phyloP scores from a whole-genome alignment of 2,888 invertebrate species.

The Apamea sordens region DNA sequence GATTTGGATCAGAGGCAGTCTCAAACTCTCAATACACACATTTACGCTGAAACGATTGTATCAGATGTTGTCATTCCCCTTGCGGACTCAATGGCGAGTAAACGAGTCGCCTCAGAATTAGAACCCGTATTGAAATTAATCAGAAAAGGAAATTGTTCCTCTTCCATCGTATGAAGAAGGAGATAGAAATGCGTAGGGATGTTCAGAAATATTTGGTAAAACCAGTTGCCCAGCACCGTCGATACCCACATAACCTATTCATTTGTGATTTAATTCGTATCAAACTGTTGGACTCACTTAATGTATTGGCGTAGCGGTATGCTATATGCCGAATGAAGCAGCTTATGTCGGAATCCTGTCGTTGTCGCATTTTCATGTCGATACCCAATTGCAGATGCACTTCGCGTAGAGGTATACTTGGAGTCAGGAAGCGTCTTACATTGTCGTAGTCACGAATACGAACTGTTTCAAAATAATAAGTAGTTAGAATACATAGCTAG shows the following conservation, averaged over 20 bases:
- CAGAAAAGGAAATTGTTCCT: neutral
- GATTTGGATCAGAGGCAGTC: neutral
- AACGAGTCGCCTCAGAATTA: too few relatives aligned
- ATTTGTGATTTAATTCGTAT: neutral
- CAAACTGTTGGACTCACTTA: conserved; percentile 71
- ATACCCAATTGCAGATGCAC: conserved; percentile 80
- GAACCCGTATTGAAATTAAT: neutral
- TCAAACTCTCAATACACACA: neutral
- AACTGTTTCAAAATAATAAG: conserved; percentile 68
- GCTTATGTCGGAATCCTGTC: conserved; percentile 84
- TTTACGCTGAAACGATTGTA: neutral
- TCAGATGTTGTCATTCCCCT: too few relatives aligned
- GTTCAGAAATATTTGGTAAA: neutral
- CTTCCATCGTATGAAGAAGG: neutral
- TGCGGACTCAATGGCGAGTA: neutral
- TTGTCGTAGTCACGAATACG: conserved; percentile 83
- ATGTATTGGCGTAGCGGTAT: conserved; percentile 75
- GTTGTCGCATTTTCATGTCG: conserved; percentile 76
- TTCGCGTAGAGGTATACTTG: conserved; percentile 83
- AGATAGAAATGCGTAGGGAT: neutral
- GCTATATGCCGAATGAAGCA: conserved; percentile 83
- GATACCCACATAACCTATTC: neutral
- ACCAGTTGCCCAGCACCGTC: neutral
- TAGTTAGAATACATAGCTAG: neutral
- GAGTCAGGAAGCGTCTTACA: conserved; percentile 80